Conservation (phyloP, 1,140 invertebrate genomes). For the Polypedilum pembai region DNA sequence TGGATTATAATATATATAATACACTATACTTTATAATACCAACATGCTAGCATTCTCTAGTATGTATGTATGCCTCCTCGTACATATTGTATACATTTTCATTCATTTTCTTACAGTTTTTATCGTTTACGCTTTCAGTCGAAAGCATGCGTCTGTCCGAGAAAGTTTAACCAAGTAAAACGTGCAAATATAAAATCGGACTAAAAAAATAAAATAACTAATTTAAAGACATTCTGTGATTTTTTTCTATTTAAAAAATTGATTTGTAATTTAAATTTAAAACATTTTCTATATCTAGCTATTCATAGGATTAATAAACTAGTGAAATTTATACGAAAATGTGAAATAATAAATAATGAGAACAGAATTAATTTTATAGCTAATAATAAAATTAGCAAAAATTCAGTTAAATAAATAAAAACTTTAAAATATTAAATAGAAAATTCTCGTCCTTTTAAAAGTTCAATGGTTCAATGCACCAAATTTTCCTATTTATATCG, state of each 20-base stretch:
- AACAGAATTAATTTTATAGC: not conserved
- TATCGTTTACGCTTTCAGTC: slow-evolving; percentile 14
- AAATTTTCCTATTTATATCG: not conserved
- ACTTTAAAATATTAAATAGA: no score
- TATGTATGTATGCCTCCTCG: not conserved
- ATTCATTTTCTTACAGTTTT: not conserved
- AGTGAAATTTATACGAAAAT: not conserved
- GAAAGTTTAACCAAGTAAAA: not conserved
- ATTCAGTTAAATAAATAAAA: no score
- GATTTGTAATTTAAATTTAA: no score
- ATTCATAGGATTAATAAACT: not conserved
- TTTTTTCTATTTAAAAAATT: not conserved
- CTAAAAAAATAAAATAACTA: no score
- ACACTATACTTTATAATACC: not conserved
- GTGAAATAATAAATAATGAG: not conserved
- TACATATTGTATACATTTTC: not conserved
- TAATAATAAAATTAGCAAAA: not conserved
- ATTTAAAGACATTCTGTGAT: not conserved
- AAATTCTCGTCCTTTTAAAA: slow-evolving; percentile 11
- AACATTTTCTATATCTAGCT: no score
- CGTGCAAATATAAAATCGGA: not conserved
- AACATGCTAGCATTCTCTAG: slow-evolving; percentile 1
- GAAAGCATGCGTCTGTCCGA: not conserved
- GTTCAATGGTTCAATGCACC: slow-evolving; percentile 25
- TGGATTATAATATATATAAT: not conserved